Evolutionary conservation across 2,888 invertebrate genomes (phyloP).

Genomic region (Brachylomia viminalis): DNA sequence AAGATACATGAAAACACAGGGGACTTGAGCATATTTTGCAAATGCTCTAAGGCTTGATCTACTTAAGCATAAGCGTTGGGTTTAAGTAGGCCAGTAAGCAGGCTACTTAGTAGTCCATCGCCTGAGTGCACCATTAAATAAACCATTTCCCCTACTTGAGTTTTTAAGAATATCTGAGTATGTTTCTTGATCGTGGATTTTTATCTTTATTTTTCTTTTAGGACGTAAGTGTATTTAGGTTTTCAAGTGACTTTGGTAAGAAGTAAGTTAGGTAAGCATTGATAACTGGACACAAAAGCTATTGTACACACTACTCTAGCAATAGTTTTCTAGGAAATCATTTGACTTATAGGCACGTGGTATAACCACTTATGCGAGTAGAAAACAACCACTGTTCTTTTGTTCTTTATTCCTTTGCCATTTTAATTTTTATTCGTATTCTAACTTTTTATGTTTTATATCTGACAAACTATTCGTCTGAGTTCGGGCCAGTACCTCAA

Average conservation of each 20-base stretch:
- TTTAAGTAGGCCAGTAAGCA: slow-evolving; percentile 65
- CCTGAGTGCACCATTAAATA: slow-evolving; percentile 67
- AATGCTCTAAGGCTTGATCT: slow-evolving; percentile 48
- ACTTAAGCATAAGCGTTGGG: slow-evolving; percentile 60
- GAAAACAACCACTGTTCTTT: neutral
- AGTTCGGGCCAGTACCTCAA: slow-evolving; percentile 36
- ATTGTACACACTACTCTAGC: neutral
- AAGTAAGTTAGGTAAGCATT: no score
- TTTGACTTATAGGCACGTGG: neutral
- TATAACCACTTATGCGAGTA: neutral
- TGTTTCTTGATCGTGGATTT: slow-evolving; percentile 47
- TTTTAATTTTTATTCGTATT: neutral
- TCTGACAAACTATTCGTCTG: slow-evolving; percentile 29
- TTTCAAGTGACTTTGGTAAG: neutral
- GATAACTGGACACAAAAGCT: neutral
- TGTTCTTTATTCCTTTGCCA: slow-evolving; percentile 1
- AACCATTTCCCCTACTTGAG: slow-evolving; percentile 58
- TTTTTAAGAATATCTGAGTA: slow-evolving; percentile 62
- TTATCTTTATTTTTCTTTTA: slow-evolving; percentile 14
- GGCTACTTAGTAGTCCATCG: slow-evolving; percentile 65
- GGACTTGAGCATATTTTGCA: slow-evolving; percentile 42
- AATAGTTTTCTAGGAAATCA: neutral
- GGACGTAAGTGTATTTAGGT: neutral
- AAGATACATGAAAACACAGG: slow-evolving; percentile 28
- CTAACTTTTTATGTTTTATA: slow-evolving; percentile 25